phyloP scores from a whole-genome alignment of 2,113 vertebrate species.

The Pomatorhinus ruficollis region DNA sequence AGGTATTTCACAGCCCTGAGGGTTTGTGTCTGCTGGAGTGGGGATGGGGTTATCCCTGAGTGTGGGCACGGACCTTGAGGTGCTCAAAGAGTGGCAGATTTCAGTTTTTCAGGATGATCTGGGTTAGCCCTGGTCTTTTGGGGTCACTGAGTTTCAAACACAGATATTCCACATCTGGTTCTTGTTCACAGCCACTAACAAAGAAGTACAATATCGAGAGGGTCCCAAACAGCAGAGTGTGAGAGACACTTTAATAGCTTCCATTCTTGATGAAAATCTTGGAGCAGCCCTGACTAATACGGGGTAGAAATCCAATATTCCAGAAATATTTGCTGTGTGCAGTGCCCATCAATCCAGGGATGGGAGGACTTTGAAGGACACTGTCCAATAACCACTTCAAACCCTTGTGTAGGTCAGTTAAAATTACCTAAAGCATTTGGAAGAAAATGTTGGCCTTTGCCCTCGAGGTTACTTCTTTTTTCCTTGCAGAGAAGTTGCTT shows the following conservation, averaged over 20 bases:
- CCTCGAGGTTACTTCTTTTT: background rate
- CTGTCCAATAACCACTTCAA: background rate
- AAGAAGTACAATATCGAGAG: slow-evolving; percentile 21
- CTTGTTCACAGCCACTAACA: slow-evolving; percentile 62
- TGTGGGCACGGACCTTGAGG: background rate
- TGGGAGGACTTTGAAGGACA: background rate
- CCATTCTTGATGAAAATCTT: slow-evolving; percentile 60
- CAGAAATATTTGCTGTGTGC: background rate
- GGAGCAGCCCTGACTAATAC: slow-evolving; percentile 19
- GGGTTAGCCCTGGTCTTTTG: slow-evolving; percentile 51
- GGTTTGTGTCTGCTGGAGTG: background rate
- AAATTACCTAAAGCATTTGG: background rate
- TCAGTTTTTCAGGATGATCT: slow-evolving; percentile 59
- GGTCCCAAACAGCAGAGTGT: slow-evolving; percentile 21
- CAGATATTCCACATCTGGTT: slow-evolving; percentile 71
- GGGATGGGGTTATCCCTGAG: background rate
- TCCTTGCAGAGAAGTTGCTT: background rate
- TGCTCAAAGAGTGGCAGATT: slow-evolving; percentile 45
- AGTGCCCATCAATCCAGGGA: background rate
- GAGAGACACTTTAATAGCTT: slow-evolving; percentile 60
- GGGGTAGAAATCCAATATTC: background rate
- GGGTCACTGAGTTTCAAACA: slow-evolving; percentile 61
- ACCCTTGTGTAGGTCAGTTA: background rate
- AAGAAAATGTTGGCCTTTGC: background rate
- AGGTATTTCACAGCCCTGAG: background rate